A percentile compares a stretch with the other conserved stretches of the same genome.
Conservation (phyloP, 2,113 vertebrate species). For the Acanthochromis polyacanthus region DNA sequence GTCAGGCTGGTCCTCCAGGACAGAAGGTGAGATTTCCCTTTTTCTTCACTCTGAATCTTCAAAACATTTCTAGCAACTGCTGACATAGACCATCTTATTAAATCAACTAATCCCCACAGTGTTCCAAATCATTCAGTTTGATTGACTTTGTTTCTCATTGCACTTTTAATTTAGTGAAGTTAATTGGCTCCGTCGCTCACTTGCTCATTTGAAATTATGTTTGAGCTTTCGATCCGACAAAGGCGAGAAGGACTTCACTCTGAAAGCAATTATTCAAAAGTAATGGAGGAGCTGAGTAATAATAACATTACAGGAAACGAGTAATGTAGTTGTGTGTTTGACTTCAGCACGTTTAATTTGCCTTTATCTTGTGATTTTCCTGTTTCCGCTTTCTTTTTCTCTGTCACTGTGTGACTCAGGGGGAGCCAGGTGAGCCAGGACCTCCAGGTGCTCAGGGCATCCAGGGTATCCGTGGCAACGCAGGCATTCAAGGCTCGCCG, state of each 20-base stretch:
- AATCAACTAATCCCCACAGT: conserved; percentile 45
- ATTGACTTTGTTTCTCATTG: conserved; percentile 58
- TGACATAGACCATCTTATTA: background rate
- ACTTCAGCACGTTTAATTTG: conserved; percentile 21
- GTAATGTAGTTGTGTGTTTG: conserved; percentile 16
- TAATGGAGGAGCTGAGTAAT: conserved; percentile 34
- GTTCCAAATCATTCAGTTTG: conserved; percentile 42
- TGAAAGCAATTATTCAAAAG: conserved; percentile 58
- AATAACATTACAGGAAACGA: conserved; percentile 18
- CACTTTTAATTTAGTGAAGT: conserved; percentile 62
- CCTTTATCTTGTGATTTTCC: background rate
- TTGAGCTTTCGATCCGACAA: conserved; percentile 44
- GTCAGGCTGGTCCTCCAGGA: conserved; percentile 90
- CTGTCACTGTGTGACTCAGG: conserved; percentile 74
- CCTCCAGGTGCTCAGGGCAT: conserved; percentile 90
- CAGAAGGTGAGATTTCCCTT: conserved; percentile 82
- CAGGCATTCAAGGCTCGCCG: conserved; percentile 85
- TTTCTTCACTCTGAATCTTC: background rate
- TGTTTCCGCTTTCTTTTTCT: background rate
- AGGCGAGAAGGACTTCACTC: conserved; percentile 18
- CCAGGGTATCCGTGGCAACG: conserved; percentile 89
- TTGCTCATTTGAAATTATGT: conserved; percentile 50
- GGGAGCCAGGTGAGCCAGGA: conserved; percentile 88
- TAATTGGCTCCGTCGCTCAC: conserved; percentile 68
- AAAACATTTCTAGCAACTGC: background rate